Percentiles rank a stretch among this genome's conserved stretches.
These are phyloP conservation scores for Trichogramma dendrolimi DNA, from an alignment of 2,888 invertebrate genomes.

Conservation along the genomic window DNA sequence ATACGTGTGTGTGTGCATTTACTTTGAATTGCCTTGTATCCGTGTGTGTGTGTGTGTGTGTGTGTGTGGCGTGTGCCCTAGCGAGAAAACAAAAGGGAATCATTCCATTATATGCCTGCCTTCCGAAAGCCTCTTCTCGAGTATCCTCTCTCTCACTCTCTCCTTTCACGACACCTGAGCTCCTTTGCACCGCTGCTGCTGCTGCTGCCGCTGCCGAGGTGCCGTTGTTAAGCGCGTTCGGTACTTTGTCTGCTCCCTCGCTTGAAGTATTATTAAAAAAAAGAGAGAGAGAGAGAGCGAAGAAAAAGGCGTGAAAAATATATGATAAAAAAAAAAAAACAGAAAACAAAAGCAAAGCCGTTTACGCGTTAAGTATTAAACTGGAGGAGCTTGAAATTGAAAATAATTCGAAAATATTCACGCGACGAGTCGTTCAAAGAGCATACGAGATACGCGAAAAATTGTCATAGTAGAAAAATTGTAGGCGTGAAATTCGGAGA, in stretches of 20 bases:
- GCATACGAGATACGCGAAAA: too few species aligned
- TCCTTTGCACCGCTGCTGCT: background rate
- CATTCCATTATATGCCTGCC: slow-evolving; percentile 13
- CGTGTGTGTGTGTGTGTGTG: too few species aligned
- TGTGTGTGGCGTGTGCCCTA: too few species aligned
- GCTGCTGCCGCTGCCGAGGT: too few species aligned
- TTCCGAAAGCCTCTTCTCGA: slow-evolving; percentile 14
- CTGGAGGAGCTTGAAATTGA: slow-evolving; percentile 31
- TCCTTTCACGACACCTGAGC: slow-evolving; percentile 17
- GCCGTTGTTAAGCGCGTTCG: background rate
- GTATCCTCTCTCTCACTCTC: slow-evolving; percentile 17
- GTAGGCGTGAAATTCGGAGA: too few species aligned
- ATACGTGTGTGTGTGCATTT: too few species aligned
- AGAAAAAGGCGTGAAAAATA: background rate
- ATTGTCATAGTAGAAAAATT: too few species aligned
- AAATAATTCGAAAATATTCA: slow-evolving; percentile 31
- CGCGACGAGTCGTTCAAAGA: slow-evolving; percentile 10
- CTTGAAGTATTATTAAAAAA: slow-evolving; percentile 20
- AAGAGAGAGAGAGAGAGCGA: background rate
- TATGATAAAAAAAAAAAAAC: too few species aligned
- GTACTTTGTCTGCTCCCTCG: background rate
- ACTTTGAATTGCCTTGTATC: too few species aligned
- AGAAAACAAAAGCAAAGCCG: background rate
- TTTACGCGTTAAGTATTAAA: slow-evolving; percentile 33
- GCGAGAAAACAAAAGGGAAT: slow-evolving; percentile 11